A percentile compares a stretch with the other conserved stretches of the same genome.
These are phyloP conservation scores for Lasioglossum zephyrum DNA, from an alignment of 2,888 invertebrate species.

Conservation along the genomic window DNA sequence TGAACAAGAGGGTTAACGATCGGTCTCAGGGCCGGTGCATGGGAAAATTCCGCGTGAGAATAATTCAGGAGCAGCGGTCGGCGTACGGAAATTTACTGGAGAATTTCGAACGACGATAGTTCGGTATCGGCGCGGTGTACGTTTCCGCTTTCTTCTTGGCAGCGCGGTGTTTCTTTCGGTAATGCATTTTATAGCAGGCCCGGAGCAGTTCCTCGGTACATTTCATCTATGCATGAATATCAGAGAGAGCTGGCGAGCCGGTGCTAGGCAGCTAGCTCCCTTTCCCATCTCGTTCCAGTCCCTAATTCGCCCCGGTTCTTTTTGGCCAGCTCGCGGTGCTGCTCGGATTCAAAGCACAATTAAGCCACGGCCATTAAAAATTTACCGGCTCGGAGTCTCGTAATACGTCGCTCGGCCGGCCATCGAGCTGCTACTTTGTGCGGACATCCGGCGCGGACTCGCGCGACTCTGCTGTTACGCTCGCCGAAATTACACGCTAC, in stretches of 20 bases:
- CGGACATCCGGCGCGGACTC: constrained; percentile 53
- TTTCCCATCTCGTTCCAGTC: constrained; percentile 49
- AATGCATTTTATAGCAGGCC: constrained; percentile 76
- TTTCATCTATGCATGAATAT: constrained; percentile 74
- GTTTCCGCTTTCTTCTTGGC: constrained; percentile 29
- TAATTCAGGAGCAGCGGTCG: constrained; percentile 19
- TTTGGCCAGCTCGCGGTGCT: constrained; percentile 48
- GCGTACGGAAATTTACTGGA: constrained; percentile 20
- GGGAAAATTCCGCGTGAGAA: constrained; percentile 5
- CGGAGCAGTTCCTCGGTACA: constrained; percentile 63
- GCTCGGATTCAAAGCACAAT: constrained; percentile 78
- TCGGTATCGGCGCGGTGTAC: constrained; percentile 26
- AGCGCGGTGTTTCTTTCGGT: constrained; percentile 57
- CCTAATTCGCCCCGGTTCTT: constrained; percentile 51
- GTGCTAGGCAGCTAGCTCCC: neutral
- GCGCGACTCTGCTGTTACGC: constrained; percentile 11
- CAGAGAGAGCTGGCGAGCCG: constrained; percentile 52
- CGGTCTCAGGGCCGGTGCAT: neutral
- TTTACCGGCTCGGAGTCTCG: constrained; percentile 70
- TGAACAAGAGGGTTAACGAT: neutral
- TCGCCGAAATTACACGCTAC: constrained; percentile 62
- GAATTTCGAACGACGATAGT: constrained; percentile 34
- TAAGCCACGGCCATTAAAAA: constrained; percentile 79
- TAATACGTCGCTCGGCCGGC: constrained; percentile 54
- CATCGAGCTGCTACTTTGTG: constrained; percentile 63